Base-by-base conservation (phyloP, 2,888 invertebrate genomes). In the Tipula helvola region DNA sequence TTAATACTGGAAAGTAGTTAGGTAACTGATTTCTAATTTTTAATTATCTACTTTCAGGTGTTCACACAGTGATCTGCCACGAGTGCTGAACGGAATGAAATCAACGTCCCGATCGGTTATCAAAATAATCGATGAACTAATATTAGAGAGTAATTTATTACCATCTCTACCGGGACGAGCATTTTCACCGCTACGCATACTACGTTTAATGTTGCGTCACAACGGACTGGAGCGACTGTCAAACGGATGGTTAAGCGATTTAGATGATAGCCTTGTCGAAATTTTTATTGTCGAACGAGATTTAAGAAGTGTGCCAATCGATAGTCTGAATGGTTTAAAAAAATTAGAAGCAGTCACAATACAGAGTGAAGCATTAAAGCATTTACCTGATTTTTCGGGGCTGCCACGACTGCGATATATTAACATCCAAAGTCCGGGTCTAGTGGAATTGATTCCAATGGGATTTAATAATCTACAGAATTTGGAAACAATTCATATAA, bases 271-370 rank as follows among this genome's bases (percentile, higher is more conserved):
- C 86, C 91, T 97, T 44, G 94, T 97, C 88, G 97, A 97, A 92
- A 93, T 97, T 87, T 97, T 95, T 89, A 93, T 97, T 42, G 97
- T 97, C 2, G 97, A 97, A 91, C 96, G 96, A 16, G 95, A 96
- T 88, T 90, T 97, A 86, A 93, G 96, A 87, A 96, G 94, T 88
- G 92, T 97, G 86, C 97, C 97, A 0, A 93, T 95, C 1, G 97
- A 97, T 90, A 96, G 96, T 89, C 91, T 97, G 85, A 93, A 94
- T 88, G 95, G 95, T 89, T 92, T 97, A 89, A 94, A 94, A 89
- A 94, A 95, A 88, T 92, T 97, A 87, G 95, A 97, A 92, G 97
- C 97, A 2, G 93, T 97, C 83, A 97, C 97, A 0, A 93, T 97
- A 89, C 96, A 96, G 90, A 95, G 96, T 8, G 95, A 95, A 87